These are phyloP conservation scores for Parnassius mnemosyne DNA, from an alignment of 2,888 invertebrate genomes.

Conservation along the genomic window DNA sequence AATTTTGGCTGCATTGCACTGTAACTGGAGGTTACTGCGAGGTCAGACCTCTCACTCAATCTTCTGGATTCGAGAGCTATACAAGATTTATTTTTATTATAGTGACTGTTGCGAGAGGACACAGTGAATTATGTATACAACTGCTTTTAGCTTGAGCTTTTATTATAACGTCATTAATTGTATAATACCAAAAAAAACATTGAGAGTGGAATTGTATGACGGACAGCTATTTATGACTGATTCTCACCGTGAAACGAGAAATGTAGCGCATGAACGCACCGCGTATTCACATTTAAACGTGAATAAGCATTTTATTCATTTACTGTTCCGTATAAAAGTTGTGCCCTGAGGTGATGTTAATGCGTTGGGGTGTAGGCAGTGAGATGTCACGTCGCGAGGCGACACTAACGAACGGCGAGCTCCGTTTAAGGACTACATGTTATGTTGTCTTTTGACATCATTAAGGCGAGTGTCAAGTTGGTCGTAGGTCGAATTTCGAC, in stretches of 20 bases:
- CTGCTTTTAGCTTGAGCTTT: conserved; percentile 54
- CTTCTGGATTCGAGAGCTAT: conserved; percentile 41
- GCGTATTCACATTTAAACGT: conserved; percentile 51
- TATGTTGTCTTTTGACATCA: conserved; percentile 76
- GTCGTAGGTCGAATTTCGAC: conserved; percentile 42
- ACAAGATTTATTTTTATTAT: conserved; percentile 47
- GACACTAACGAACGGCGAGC: conserved; percentile 71
- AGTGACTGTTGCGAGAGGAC: conserved; percentile 48
- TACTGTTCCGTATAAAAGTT: conserved; percentile 47
- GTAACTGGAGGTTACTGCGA: conserved; percentile 42
- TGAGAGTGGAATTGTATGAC: conserved; percentile 28
- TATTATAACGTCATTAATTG: conserved; percentile 50
- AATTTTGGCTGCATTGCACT: conserved; percentile 43
- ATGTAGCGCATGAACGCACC: conserved; percentile 21
- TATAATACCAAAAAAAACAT: conserved; percentile 46
- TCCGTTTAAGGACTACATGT: conserved; percentile 67
- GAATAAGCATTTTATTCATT: conserved; percentile 46
- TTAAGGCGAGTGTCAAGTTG: conserved; percentile 54
- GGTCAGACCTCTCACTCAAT: conserved; percentile 47
- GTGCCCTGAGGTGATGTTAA: conserved; percentile 46
- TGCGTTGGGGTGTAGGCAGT: conserved; percentile 57
- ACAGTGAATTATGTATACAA: conserved; percentile 51
- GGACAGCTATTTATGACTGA: conserved; percentile 31
- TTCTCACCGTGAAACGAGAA: conserved; percentile 40
- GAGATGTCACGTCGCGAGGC: conserved; percentile 60